Evolutionary conservation across 2,888 invertebrate genomes (phyloP).

Genomic region (Trachelus iudaicus): DNA sequence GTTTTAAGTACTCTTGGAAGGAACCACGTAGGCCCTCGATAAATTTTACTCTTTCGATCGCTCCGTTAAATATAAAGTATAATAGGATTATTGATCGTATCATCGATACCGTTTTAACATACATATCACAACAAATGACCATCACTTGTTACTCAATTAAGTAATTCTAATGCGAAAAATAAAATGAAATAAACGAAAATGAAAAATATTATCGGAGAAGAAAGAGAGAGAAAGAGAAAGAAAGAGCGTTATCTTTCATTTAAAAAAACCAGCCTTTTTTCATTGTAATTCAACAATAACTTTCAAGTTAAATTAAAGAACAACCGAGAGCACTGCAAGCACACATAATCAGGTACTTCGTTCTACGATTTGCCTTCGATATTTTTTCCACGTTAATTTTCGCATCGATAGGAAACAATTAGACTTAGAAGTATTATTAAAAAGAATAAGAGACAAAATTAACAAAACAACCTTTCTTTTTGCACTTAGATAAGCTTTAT

Average conservation of each 20-base stretch:
- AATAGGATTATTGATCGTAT: not conserved
- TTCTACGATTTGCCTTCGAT: not conserved
- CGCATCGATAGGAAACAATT: not conserved
- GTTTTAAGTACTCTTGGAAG: not conserved
- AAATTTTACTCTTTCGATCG: not conserved
- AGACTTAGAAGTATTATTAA: not conserved
- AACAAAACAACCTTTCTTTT: not conserved
- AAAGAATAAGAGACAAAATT: not conserved
- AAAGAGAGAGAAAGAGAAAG: not conserved
- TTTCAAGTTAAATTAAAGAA: not conserved
- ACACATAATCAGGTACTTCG: not conserved
- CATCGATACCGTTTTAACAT: not conserved
- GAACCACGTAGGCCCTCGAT: not conserved
- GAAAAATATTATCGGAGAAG: constrained; percentile 1
- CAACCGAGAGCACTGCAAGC: not conserved
- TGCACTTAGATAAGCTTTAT: not conserved
- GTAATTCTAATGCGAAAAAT: not conserved
- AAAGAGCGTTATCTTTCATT: not conserved
- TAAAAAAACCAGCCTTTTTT: not conserved
- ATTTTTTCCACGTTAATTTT: not conserved
- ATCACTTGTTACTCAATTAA: not conserved
- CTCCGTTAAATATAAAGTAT: not conserved
- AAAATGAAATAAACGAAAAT: constrained; percentile 11
- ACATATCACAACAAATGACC: not conserved
- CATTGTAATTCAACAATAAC: not conserved